These are phyloP conservation scores for Patiria miniata DNA, from an alignment of 35 echinoderm and acorn worm genomes.

Conservation along the genomic window DNA sequence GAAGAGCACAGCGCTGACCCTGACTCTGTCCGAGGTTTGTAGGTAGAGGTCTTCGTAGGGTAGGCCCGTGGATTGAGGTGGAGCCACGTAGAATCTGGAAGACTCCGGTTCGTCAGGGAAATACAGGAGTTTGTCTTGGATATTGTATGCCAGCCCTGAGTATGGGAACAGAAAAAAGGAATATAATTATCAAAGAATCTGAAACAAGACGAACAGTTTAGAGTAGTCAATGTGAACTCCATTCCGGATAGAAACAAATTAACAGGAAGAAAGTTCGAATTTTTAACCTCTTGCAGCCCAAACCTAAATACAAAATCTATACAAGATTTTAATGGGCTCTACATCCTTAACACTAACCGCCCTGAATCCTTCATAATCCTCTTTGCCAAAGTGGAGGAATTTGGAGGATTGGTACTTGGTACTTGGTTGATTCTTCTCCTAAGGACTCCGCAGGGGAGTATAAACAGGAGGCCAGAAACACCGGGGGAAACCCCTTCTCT, in stretches of 20 bases:
- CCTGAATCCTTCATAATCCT: too few species aligned
- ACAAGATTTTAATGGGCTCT: background rate
- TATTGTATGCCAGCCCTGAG: constrained; percentile 88
- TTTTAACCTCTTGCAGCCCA: too few species aligned
- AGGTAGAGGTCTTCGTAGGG: constrained; percentile 76
- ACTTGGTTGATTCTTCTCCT: too few species aligned
- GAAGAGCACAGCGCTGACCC: constrained; percentile 79
- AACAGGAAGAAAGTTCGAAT: background rate
- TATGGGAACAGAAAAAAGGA: constrained; percentile 25
- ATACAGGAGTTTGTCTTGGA: constrained; percentile 83
- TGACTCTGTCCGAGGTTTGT: constrained; percentile 66
- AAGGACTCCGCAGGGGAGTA: too few species aligned
- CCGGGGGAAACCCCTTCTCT: too few species aligned
- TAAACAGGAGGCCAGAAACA: too few species aligned
- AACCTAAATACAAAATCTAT: too few species aligned
- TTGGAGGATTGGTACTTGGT: too few species aligned
- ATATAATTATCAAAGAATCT: background rate
- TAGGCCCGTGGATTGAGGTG: constrained; percentile 51
- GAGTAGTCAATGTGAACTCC: background rate
- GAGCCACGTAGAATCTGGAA: constrained; percentile 74
- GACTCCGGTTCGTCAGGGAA: constrained; percentile 89
- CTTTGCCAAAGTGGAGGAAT: too few species aligned
- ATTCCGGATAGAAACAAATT: background rate
- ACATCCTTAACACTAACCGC: too few species aligned
- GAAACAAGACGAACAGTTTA: background rate